A percentile compares a stretch with the other conserved stretches of the same genome.
Evolutionary conservation across 2,888 invertebrate genomes (phyloP).

Genomic region (Lysandra bellargus): DNA sequence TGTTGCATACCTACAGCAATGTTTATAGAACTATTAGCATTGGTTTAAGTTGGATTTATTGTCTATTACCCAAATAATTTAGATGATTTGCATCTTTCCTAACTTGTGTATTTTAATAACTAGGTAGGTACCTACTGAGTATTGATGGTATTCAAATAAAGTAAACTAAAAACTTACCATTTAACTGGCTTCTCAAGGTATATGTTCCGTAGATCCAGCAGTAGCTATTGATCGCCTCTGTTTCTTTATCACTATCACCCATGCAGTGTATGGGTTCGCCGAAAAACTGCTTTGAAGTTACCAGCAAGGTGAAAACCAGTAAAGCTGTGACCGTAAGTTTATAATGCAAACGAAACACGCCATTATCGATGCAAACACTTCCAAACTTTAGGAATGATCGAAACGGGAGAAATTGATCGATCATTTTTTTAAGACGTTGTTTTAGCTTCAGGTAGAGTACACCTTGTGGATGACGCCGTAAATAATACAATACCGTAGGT

Average conservation of each 20-base stretch:
- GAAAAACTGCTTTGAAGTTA: conserved; percentile 91
- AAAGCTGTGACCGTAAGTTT: conserved; percentile 86
- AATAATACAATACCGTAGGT: too few relatives aligned
- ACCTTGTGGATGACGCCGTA: too few relatives aligned
- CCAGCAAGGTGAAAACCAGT: conserved; percentile 85
- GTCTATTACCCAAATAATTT: background rate
- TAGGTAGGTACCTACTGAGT: background rate
- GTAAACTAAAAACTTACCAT: conserved; percentile 60
- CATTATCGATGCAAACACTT: conserved; percentile 86
- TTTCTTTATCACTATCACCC: conserved; percentile 73
- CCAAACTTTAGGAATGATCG: conserved; percentile 84
- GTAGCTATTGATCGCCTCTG: conserved; percentile 85
- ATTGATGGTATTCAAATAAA: background rate
- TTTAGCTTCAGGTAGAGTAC: background rate
- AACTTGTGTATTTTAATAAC: background rate
- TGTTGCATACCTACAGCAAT: too few relatives aligned
- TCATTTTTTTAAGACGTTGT: conserved; percentile 62
- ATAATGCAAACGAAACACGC: conserved; percentile 87
- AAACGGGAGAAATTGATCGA: conserved; percentile 84
- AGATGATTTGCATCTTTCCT: background rate
- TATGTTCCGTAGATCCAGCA: conserved; percentile 91
- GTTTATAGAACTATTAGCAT: too few relatives aligned
- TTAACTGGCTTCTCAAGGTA: conserved; percentile 72
- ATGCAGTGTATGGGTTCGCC: conserved; percentile 92
- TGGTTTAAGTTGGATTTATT: too few relatives aligned